These are phyloP conservation scores for Philaethria dido DNA, from an alignment of 2,888 invertebrate species.

Conservation along the genomic window DNA sequence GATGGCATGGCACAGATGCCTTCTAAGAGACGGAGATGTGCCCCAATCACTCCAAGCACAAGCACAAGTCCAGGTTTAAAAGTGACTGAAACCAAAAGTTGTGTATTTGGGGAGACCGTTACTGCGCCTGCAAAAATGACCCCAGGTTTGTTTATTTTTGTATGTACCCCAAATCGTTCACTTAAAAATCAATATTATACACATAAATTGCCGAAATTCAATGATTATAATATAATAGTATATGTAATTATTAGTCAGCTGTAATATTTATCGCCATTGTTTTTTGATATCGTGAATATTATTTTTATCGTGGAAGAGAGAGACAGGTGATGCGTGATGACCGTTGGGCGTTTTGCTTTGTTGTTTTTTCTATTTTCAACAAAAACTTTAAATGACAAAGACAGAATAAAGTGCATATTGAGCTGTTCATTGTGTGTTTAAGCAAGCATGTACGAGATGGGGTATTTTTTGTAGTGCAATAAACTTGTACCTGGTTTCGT, in stretches of 20 bases:
- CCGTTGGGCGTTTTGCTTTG: slow-evolving; percentile 71
- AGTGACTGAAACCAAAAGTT: slow-evolving; percentile 85
- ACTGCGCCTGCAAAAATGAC: slow-evolving; percentile 90
- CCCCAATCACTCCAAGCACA: slow-evolving; percentile 89
- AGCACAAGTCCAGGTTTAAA: slow-evolving; percentile 80
- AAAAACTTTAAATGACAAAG: slow-evolving; percentile 40
- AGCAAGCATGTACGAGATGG: slow-evolving; percentile 8
- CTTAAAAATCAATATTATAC: slow-evolving; percentile 16
- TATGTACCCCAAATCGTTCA: slow-evolving; percentile 33
- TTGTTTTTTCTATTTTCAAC: slow-evolving; percentile 51
- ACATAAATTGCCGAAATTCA: slow-evolving; percentile 4
- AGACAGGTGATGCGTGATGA: slow-evolving; percentile 67
- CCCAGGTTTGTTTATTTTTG: slow-evolving; percentile 88
- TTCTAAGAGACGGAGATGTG: slow-evolving; percentile 95
- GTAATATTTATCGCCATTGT: slow-evolving; percentile 71
- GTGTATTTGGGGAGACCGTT: slow-evolving; percentile 92
- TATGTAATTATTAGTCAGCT: slow-evolving; percentile 55
- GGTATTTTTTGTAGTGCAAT: slow-evolving; percentile 25
- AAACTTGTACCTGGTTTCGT: slow-evolving; percentile 27
- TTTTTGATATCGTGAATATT: slow-evolving; percentile 73
- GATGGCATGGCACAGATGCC: slow-evolving; percentile 95
- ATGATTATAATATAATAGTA: slow-evolving; percentile 5
- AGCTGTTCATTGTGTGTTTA: slow-evolving; percentile 20
- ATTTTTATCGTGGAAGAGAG: slow-evolving; percentile 76
- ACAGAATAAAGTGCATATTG: slow-evolving; percentile 29